Evolutionary conservation across 2,113 vertebrate species (phyloP), one percentile per base, ranked within the genome.

Genomic region (Nerophis lumbriciformis): DNA sequence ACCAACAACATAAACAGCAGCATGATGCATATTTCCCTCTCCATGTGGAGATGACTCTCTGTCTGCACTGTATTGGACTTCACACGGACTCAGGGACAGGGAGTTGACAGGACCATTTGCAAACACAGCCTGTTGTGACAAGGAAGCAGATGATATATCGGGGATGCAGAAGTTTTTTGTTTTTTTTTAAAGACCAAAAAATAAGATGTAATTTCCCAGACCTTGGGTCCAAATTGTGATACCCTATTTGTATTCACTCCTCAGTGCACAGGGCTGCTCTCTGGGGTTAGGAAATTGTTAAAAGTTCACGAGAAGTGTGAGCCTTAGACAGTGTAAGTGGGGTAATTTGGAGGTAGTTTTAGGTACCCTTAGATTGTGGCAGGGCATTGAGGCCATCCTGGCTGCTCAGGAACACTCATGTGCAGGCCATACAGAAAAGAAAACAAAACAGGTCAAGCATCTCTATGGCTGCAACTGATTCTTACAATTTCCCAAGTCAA

Each of bases 321-420:
- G 37, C 70, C 59, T 82, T 72, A 64, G 73, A 71, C 68, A 71
- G 48, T 63, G 71, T 70, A 76, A 71, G 62, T 75, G 64, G 69
- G 66, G 51, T 73, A 58, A 86, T 83, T 77, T 79, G 77, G 71
- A 74, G 70, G 63, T 62, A 14, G 65, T 69, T 71, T 79, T 67
- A 68, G 77, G 76, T 73, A 84, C 81, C 82, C 78, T 81, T 79
- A 75, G 74, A 82, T 78, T 65, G 44, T 77, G 83, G 84, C 83
- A 84, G 86, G 78, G 70, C 71, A 81, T 88, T 83, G 90, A 90
- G 86, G 88, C 89, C 89, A 85, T 76, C 60, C 55, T 75, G 81
- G 64, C 78, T 84, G 77, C 77, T 84, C 82, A 83, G 81, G 80
- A 85, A 85, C 82, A 80, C 79, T 78, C 84, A 82, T 84, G 78